Evolutionary conservation across 2,888 invertebrate genomes (phyloP).

Genomic region (Hermaeophaga mercurialis): DNA sequence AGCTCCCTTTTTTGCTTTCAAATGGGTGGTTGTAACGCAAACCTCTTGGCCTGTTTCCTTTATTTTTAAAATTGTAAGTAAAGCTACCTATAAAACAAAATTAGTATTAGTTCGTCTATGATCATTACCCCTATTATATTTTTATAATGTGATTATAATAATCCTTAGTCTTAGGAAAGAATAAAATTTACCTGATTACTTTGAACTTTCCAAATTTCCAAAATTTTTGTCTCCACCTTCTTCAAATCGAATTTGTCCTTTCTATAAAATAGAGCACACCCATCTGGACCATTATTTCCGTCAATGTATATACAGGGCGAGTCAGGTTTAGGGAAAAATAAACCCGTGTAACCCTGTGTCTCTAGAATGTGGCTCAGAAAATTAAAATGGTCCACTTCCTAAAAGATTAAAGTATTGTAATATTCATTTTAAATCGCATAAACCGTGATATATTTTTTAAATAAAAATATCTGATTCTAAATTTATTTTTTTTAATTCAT

Average conservation of each 20-base stretch:
- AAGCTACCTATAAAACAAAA: conserved; percentile 63
- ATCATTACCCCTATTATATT: too few relatives aligned
- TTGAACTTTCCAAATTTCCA: conserved; percentile 75
- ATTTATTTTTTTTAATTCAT: conserved; percentile 2
- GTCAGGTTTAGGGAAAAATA: conserved; percentile 77
- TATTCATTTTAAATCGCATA: neutral
- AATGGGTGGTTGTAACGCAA: conserved; percentile 72
- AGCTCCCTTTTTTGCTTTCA: conserved; percentile 74
- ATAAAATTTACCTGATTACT: conserved; percentile 73
- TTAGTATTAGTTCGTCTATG: too few relatives aligned
- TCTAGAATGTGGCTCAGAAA: conserved; percentile 67
- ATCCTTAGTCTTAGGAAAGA: too few relatives aligned
- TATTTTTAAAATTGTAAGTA: conserved; percentile 63
- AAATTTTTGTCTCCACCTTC: conserved; percentile 63
- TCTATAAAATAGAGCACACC: conserved; percentile 76
- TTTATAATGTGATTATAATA: too few relatives aligned
- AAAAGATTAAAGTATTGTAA: too few relatives aligned
- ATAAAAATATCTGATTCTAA: neutral
- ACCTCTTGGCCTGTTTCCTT: conserved; percentile 65
- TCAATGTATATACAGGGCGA: conserved; percentile 75
- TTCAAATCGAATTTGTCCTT: conserved; percentile 66
- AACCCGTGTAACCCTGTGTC: conserved; percentile 69
- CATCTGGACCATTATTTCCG: conserved; percentile 77
- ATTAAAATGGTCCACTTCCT: conserved; percentile 79
- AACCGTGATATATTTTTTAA: neutral